Conservation (phyloP, 2,113 vertebrate species). For the Python bivittatus region DNA sequence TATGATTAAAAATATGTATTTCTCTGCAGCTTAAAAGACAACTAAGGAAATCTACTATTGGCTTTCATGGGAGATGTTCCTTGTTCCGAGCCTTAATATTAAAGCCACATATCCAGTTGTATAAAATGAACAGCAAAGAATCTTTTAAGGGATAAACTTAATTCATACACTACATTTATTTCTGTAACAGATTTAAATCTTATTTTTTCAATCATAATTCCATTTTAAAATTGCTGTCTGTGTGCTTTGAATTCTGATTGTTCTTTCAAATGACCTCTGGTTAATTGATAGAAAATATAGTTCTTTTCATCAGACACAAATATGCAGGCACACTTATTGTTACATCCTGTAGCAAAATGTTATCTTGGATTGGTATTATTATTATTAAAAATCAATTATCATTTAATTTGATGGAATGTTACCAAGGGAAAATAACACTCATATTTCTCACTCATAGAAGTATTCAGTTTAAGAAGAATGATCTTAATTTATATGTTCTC, state of each 20-base stretch:
- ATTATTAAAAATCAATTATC: not conserved
- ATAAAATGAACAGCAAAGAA: not conserved
- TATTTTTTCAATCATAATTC: not conserved
- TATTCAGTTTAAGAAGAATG: not conserved
- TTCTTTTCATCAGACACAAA: not conserved
- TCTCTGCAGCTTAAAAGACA: not conserved
- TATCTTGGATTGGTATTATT: not conserved
- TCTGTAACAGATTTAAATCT: not conserved
- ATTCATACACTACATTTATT: not conserved
- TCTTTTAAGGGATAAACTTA: not conserved
- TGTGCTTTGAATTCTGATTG: not conserved
- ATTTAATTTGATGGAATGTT: not conserved
- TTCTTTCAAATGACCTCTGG: not conserved
- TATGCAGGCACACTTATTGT: not conserved
- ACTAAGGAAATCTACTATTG: not conserved
- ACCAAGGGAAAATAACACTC: not conserved
- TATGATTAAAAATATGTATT: not conserved
- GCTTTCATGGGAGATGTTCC: not conserved
- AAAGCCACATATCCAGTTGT: not conserved
- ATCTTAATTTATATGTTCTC: not conserved
- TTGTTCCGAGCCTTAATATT: not conserved
- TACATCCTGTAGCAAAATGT: not conserved
- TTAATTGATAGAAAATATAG: not conserved
- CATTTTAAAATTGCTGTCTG: not conserved
- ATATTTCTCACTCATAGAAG: not conserved